Evolutionary conservation across 1,140 invertebrate species (phyloP).

Genomic region (Sminthurinus signatus): DNA sequence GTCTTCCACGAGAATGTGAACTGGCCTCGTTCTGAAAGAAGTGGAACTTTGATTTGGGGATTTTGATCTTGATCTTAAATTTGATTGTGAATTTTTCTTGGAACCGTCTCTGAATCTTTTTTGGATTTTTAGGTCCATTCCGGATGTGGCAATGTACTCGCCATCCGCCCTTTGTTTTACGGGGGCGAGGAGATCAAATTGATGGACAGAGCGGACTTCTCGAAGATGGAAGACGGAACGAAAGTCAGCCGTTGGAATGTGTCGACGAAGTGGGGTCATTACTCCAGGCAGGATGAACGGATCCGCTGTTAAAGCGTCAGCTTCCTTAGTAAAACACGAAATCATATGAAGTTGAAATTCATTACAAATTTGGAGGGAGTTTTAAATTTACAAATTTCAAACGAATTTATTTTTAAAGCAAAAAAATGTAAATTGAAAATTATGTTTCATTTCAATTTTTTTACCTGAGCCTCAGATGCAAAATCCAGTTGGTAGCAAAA

Average conservation of each 20-base stretch:
- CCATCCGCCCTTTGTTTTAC: background rate
- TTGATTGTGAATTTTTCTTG: too few relatives aligned
- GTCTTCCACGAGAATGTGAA: background rate
- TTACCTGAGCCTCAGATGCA: background rate
- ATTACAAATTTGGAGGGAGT: too few relatives aligned
- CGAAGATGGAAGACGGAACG: slow-evolving; percentile 29
- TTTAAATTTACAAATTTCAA: too few relatives aligned
- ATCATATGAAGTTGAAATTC: too few relatives aligned
- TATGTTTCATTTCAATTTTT: background rate
- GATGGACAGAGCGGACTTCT: slow-evolving; percentile 14
- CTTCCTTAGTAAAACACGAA: too few relatives aligned
- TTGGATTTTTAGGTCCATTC: background rate
- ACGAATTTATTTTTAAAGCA: too few relatives aligned
- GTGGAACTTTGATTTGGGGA: too few relatives aligned
- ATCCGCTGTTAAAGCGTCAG: too few relatives aligned
- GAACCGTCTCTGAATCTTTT: too few relatives aligned
- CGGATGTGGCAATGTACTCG: background rate
- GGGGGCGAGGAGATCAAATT: background rate
- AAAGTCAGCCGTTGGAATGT: slow-evolving; percentile 18
- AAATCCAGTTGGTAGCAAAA: slow-evolving; percentile 21
- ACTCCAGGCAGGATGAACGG: slow-evolving; percentile 5
- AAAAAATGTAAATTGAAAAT: too few relatives aligned
- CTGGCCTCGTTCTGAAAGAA: too few relatives aligned
- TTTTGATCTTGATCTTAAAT: too few relatives aligned
- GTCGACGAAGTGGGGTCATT: slow-evolving; percentile 26